Conservation (phyloP, 1,140 invertebrate species). For the Sinella curviseta region DNA sequence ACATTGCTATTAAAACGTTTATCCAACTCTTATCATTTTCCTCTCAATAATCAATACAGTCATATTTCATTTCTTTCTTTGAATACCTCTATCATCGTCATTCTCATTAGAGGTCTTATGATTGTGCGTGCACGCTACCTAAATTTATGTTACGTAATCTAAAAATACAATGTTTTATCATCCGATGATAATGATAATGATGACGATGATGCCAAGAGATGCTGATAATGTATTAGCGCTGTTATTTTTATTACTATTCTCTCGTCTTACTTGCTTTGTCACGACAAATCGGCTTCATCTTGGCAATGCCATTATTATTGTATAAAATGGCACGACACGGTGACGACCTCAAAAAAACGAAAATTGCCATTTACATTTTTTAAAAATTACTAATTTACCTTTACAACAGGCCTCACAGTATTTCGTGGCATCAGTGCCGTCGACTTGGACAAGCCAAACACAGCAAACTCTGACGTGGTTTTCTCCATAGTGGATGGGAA, state of each 20-base stretch:
- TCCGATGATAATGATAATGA: not conserved
- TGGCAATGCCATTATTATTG: not conserved
- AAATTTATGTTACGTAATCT: not conserved
- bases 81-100: constrained; percentile 11
- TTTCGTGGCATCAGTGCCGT: constrained; percentile 76
- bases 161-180: not conserved
- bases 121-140: not conserved
- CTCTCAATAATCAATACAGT: constrained; percentile 6
- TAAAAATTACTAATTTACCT: not conserved
- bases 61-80: not conserved
- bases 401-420: constrained; percentile 68
- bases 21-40: not conserved
- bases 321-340: not conserved
- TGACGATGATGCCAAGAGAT: not conserved
- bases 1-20: not conserved
- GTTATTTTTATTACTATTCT: not conserved
- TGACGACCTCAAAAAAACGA: not conserved
- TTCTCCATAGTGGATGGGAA: constrained; percentile 78
- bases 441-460: constrained; percentile 67
- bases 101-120: not conserved
- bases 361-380: not conserved
- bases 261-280: constrained; percentile 14
- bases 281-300: constrained; percentile 18
- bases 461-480: constrained; percentile 83
- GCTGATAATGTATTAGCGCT: not conserved